A percentile compares a stretch with the other conserved stretches of the same genome.
These are phyloP conservation scores for Eupelmus urozonus DNA, from an alignment of 2,888 invertebrate genomes.

Conservation along the genomic window DNA sequence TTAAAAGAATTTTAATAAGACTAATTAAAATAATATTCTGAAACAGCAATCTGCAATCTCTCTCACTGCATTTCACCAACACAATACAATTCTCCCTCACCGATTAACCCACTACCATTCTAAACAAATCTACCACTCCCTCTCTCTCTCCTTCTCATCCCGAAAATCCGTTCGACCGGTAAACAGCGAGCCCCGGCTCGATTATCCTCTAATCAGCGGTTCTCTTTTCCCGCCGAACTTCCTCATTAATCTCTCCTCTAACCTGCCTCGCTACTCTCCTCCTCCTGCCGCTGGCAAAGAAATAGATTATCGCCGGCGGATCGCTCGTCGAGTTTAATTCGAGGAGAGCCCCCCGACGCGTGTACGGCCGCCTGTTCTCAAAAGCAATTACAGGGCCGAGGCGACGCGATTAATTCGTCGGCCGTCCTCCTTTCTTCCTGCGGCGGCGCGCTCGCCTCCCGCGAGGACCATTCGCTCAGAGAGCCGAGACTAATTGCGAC, in stretches of 20 bases:
- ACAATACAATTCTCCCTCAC: too few relatives aligned
- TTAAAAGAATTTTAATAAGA: too few relatives aligned
- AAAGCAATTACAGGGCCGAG: conserved; percentile 43
- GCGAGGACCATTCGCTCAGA: too few relatives aligned
- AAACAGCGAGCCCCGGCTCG: too few relatives aligned
- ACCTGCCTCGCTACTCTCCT: neutral
- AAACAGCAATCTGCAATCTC: too few relatives aligned
- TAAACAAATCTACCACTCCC: too few relatives aligned
- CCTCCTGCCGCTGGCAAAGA: conserved; percentile 1
- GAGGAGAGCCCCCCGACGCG: conserved; percentile 16
- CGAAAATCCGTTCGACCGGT: conserved; percentile 13
- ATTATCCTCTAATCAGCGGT: conserved; percentile 28
- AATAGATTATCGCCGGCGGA: conserved; percentile 28
- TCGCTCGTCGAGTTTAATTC: neutral
- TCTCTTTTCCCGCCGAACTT: neutral
- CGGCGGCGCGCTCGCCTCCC: too few relatives aligned
- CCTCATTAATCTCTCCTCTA: conserved; percentile 33
- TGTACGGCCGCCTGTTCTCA: conserved; percentile 13
- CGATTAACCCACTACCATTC: too few relatives aligned
- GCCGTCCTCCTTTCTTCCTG: conserved; percentile 10
- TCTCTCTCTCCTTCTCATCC: too few relatives aligned
- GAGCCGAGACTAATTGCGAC: too few relatives aligned
- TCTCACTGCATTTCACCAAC: too few relatives aligned
- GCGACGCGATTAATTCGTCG: conserved; percentile 41
- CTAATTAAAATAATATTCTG: too few relatives aligned